Conservation (phyloP, 2,888 invertebrate genomes). For the Drosophila cognata region DNA sequence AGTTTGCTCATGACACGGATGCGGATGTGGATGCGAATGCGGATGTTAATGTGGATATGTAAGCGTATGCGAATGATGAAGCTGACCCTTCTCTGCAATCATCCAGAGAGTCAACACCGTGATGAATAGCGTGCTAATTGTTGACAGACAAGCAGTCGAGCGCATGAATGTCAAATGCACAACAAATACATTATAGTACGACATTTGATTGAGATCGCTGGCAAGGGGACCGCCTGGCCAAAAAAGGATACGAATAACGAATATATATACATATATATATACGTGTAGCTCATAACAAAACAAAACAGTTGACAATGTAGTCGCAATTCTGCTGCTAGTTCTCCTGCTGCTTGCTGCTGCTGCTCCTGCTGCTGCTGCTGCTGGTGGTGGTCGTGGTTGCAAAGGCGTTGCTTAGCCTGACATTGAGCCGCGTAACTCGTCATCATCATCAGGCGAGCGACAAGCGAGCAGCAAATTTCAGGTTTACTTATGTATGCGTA, state of each 20-base stretch:
- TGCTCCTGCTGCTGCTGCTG: conserved; percentile 7
- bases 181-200: conserved; percentile 61
- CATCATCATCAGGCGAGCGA: conserved; percentile 45
- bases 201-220: conserved; percentile 73
- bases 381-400: conserved; percentile 5
- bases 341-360: conserved; percentile 8
- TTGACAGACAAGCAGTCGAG: conserved; percentile 80
- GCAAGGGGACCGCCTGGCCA: conserved; percentile 22
- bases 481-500: conserved; percentile 39
- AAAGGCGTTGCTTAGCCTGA: conserved; percentile 44
- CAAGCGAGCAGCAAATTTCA: conserved; percentile 42
- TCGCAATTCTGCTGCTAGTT: conserved; percentile 21
- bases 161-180: conserved; percentile 75
- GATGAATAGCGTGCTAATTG: conserved; percentile 85
- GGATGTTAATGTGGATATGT: neutral
- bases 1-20: conserved; percentile 16
- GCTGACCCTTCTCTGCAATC: conserved; percentile 49
- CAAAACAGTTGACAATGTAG: conserved; percentile 54
- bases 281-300: conserved; percentile 16
- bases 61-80: conserved; percentile 29
- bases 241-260: conserved; percentile 43
- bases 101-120: conserved; percentile 59
- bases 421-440: conserved; percentile 77
- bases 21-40: conserved; percentile 16
- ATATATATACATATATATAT: neutral